Evolutionary conservation across 2,113 vertebrate genomes (phyloP), one percentile per base, ranked within the genome.

Genomic region (Antennarius striatus): DNA sequence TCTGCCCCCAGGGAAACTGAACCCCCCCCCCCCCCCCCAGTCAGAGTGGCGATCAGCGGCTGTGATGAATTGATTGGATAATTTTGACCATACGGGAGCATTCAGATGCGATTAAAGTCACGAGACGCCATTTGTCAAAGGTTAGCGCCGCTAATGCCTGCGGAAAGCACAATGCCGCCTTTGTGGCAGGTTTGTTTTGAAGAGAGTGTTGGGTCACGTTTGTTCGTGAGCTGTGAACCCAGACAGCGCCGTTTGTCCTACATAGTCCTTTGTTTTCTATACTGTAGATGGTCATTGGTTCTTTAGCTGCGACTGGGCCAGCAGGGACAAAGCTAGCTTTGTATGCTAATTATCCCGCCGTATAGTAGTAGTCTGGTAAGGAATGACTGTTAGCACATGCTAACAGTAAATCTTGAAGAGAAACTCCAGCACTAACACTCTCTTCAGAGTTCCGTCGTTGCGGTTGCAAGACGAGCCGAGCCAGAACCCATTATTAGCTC

Each of bases 71-170:
- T 90, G 85, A 87, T 88, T 86, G 84, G 84, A 82, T 92, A 89
- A 92, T 90, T 89, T 80, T 56, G 17, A 78, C 78, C 92, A 91
- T 90, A 89, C 83, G 88, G 82, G 78, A 85, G 72, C 81, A 46
- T 87, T 92, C 86, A 90, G 16, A 71, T 68, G 73, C 65, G 73
- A 91, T 91, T 89, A 82, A 78, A 82, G 84, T 80, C 71, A 79
- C 56, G 48, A 79, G 77, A 58, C 65, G 79, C 61, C 52, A 58
- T 86, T 81, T 83, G 82, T 75, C 84, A 72, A 63, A 85, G 78
- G 82, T 90, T 70, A 71, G 16, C 3, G 29, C 0, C 40, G 63
- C 56, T 28, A 56, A 53, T 67, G 69, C 8, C 17, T 0, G 58
- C 57, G n/a, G 59, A 22, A 12, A 76, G 50, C 53, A 91, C 80